Base-by-base conservation (phyloP, 30 jellyfish, hydroid and myxozoan species). In the Cassiopea andromeda region DNA sequence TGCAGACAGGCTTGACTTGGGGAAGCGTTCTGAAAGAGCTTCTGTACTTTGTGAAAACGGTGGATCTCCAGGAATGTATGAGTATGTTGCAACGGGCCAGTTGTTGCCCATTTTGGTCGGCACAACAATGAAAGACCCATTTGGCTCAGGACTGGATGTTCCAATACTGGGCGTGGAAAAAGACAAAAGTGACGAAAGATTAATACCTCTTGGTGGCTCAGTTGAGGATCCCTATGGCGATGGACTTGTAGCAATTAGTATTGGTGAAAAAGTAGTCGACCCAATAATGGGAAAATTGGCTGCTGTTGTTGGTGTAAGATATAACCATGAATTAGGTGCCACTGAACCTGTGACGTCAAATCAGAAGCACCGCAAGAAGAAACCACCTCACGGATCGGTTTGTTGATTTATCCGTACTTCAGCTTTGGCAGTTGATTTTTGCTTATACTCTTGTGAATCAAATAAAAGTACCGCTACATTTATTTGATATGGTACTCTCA, bases 11-110 rank as follows among this genome's bases (percentile, higher is more conserved):
- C 97, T 79, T 48, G 97, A 91, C 80, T 54, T 91, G 10, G 86
- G 90, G 7, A 82, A 93, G 67, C 87, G 97, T 8, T 16, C 68
- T 60, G 97, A 95, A 71, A 76, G 97, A 59, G 92, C 95, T 13
- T 48, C 95, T 7, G 89, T 87, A 2, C 75, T 95, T 54, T 2
- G 88, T 71, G 99, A 95, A 8, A 95, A 85, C 2, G 99, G 99
- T 48, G 99, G 99, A 50, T 82, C 97, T n/a, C 99, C 98, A 10
- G 99, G 99, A 13, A 95, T 88, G 98, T 95, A 95, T 69, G 98
- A 95, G 75, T 91, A 85, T 80, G 91, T 80, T 58, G 50, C 98
- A 13, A 95, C 98, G 44, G 99, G 99, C 4, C 99, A 95, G 68
- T 77, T 91, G 85, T 80, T 95, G 79, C 99, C 99, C 43, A 95